phyloP scores from a whole-genome alignment of 2,888 invertebrate species.

The Netelia virgata region DNA sequence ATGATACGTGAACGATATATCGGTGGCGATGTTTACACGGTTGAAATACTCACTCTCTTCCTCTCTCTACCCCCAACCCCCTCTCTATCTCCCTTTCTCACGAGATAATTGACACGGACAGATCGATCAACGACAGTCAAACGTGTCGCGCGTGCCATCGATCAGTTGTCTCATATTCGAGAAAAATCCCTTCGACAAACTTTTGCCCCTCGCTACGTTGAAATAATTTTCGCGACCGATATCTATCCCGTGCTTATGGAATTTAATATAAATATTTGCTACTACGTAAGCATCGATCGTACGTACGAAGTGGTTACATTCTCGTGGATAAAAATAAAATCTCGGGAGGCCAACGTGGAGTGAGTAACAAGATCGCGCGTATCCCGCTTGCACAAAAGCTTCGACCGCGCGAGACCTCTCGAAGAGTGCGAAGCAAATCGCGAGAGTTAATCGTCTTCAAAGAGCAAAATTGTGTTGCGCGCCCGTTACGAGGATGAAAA shows the following conservation, averaged over 20 bases:
- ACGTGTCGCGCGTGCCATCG: not conserved
- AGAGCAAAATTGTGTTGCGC: constrained; percentile 34
- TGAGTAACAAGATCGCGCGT: not conserved
- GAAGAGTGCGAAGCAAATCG: not conserved
- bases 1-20: not conserved
- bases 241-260: not conserved
- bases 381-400: no score
- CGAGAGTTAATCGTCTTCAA: constrained; percentile 47
- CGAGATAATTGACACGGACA: not conserved
- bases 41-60: not conserved
- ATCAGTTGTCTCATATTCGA: not conserved
- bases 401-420: not conserved
- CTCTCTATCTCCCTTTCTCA: not conserved
- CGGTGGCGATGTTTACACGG: not conserved
- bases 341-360: not conserved
- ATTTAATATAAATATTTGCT: not conserved
- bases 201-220: not conserved
- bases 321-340: not conserved
- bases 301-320: not conserved
- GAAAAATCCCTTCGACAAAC: not conserved
- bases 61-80: not conserved
- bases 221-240: not conserved
- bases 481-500: constrained; percentile 56
- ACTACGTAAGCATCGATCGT: not conserved
- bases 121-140: not conserved